Evolutionary conservation across 2,888 invertebrate species (phyloP), one percentile per base, ranked within the genome.

Genomic region (Ormyrus labotus): DNA sequence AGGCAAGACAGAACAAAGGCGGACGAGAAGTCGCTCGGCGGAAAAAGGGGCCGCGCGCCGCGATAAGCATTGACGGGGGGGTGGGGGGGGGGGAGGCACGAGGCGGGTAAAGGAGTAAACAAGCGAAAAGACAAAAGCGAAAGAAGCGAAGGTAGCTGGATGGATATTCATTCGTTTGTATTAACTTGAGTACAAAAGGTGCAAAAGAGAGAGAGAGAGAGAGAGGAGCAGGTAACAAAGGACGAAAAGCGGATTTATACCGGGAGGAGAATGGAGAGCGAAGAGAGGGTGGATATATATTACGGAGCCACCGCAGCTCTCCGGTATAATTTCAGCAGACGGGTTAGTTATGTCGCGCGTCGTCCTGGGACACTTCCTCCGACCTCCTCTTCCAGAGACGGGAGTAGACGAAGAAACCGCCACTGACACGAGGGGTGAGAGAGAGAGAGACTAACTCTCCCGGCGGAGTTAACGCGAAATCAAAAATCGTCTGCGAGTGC

Each of bases 251-350:
- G 19, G 19, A 19, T 19, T 19, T 19, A 19, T 19, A 19, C 19
- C 1, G 19, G 1, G 19, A 19, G 1, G 19, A 19, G 19, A 19
- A 19, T 19, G 19, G 19, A 19, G 19, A 19, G 19, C 19, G 19
- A 19, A 19, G 19, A 19, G 19, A 19, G 19, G 19, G 19, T 19
- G 19, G 19, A n/a, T n/a, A 19, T 19, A 19, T 1, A 19, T 19
- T 19, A 19, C 19, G 19, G 19, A 19, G 19, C 19, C 19, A 19
- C 19, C 19, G 19, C 19, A 19, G 19, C 19, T 19, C 45, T 60
- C 60, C 48, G 19, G 19, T 13, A 70, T 70, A 70, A 70, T 70
- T 70, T 70, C 19, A 60, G 50, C 60, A 60, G 60, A 60, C 60
- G 60, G 60, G 50, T 70, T 60, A 19, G 70, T 60, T 70, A 70